Percentiles rank a stretch among this genome's conserved stretches.
phyloP scores from a whole-genome alignment of 2,888 invertebrate genomes.

The Harpalus rufipes region DNA sequence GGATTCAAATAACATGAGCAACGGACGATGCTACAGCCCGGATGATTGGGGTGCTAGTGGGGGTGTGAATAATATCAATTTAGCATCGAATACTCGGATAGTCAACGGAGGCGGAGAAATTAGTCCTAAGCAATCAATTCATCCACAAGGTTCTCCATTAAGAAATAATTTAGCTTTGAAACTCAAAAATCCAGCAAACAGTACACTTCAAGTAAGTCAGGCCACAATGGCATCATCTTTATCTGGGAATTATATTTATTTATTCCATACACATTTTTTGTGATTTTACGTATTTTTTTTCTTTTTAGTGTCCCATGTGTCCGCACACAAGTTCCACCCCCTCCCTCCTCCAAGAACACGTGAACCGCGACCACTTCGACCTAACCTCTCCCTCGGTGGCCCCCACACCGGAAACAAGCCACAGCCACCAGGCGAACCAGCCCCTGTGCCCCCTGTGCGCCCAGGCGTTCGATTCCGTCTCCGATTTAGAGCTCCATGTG shows the following conservation, averaged over 20 bases:
- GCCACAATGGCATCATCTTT: no score
- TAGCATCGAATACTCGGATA: constrained; percentile 74
- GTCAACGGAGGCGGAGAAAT: constrained; percentile 76
- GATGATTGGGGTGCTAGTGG: constrained; percentile 69
- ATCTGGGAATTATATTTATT: no score
- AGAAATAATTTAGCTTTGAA: constrained; percentile 85
- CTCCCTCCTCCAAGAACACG: constrained; percentile 87
- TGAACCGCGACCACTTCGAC: constrained; percentile 91
- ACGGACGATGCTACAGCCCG: constrained; percentile 63
- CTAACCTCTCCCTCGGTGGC: constrained; percentile 86
- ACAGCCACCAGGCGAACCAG: constrained; percentile 77
- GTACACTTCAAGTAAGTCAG: constrained; percentile 75
- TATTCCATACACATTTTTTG: no score
- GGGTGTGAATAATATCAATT: constrained; percentile 76
- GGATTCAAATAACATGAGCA: constrained; percentile 67
- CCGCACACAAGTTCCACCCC: constrained; percentile 87
- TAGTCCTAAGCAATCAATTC: constrained; percentile 76
- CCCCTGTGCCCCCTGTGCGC: constrained; percentile 90
- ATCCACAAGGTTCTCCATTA: constrained; percentile 87
- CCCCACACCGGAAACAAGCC: constrained; percentile 72
- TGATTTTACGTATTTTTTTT: no score
- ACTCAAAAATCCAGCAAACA: constrained; percentile 80
- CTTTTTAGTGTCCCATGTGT: constrained; percentile 86
- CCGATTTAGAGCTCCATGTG: constrained; percentile 90
- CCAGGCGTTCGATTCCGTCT: constrained; percentile 84